Conservation (phyloP, 2,888 invertebrate genomes). For the Cactoblastis cactorum region DNA sequence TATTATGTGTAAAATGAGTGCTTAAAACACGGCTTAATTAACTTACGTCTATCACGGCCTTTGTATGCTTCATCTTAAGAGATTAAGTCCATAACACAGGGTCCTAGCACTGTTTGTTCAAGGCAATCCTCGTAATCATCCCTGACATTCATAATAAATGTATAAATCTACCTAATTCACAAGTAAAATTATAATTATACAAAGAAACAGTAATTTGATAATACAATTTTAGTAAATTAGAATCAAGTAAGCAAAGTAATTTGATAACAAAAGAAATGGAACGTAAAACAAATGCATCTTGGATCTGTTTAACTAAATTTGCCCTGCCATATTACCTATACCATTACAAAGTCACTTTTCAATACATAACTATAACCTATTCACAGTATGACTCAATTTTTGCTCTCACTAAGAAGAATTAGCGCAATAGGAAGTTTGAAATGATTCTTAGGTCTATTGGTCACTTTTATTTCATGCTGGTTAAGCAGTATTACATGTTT, state of each 20-base stretch:
- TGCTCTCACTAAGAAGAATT: constrained; percentile 15
- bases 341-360: not conserved
- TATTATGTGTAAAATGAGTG: constrained; percentile 52
- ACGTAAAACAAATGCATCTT: too few species aligned
- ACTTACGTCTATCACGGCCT: constrained; percentile 69
- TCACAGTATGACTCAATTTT: constrained; percentile 19
- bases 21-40: constrained; percentile 50
- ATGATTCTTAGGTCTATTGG: constrained; percentile 53
- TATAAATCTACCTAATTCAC: constrained; percentile 1
- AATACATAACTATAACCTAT: constrained; percentile 14
- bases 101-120: constrained; percentile 30
- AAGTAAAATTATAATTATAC: not conserved
- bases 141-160: constrained; percentile 16
- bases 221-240: too few species aligned
- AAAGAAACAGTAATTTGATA: not conserved
- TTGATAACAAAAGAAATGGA: too few species aligned
- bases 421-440: constrained; percentile 19
- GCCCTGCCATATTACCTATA: not conserved
- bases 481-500: constrained; percentile 22
- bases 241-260: too few species aligned
- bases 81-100: constrained; percentile 22
- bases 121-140: constrained; percentile 30
- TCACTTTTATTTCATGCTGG: constrained; percentile 34
- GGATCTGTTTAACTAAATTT: not conserved
- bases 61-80: constrained; percentile 40